Conservation (phyloP, 92 coral and sea anemone species). For the Actinernus sp. region DNA sequence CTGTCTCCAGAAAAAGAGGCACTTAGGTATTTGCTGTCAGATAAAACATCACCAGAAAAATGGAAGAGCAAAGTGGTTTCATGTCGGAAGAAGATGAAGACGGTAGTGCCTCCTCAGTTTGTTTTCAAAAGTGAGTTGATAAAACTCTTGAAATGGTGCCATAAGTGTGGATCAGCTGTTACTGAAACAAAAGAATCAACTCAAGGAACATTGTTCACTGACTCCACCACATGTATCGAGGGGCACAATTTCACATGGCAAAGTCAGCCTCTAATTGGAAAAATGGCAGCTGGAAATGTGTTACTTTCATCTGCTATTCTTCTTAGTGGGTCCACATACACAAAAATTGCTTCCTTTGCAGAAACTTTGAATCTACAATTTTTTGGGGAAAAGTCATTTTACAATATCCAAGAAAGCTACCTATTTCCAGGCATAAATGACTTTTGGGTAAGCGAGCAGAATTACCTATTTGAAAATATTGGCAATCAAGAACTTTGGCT, state of each 20-base stretch:
- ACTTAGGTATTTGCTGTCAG: too few species aligned
- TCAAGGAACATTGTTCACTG: conserved; percentile 43
- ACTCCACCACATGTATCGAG: conserved; percentile 15
- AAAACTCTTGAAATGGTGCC: neutral
- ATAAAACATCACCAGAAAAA: too few species aligned
- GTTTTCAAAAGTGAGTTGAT: neutral
- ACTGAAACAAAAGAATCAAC: conserved; percentile 11
- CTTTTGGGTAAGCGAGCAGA: conserved; percentile 53
- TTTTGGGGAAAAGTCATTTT: conserved; percentile 34
- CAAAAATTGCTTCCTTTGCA: conserved; percentile 36
- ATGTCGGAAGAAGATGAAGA: too few species aligned
- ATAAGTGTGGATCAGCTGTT: conserved; percentile 20
- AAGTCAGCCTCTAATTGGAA: conserved; percentile 38
- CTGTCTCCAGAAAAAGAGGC: too few species aligned
- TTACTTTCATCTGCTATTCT: conserved; percentile 51
- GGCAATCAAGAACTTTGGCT: conserved; percentile 10
- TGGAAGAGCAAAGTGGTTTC: too few species aligned
- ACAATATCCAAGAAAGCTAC: conserved; percentile 21
- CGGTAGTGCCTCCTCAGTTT: too few species aligned
- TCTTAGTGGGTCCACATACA: conserved; percentile 52
- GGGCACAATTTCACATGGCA: conserved; percentile 39
- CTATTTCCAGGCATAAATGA: conserved; percentile 57
- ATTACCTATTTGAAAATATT: conserved; percentile 3
- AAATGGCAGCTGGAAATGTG: conserved; percentile 43
- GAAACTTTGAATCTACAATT: conserved; percentile 28